A percentile compares a stretch with the other conserved stretches of the same genome.
Evolutionary conservation across 2,888 invertebrate species (phyloP).

Genomic region (Masnerella sp.): DNA sequence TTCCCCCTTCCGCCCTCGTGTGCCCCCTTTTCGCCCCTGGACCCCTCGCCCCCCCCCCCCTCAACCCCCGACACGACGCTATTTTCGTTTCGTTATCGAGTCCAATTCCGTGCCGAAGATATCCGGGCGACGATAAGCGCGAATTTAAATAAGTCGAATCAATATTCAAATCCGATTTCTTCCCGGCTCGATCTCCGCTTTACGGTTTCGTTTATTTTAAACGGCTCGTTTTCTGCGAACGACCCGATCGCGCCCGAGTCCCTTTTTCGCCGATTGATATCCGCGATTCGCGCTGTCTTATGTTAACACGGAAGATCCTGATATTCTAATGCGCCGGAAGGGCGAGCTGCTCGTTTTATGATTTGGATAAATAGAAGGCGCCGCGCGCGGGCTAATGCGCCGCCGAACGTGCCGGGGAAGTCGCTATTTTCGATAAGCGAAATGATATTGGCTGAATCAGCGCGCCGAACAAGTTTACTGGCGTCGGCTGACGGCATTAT

Average conservation of each 20-base stretch:
- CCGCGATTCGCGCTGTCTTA: conserved; percentile 53
- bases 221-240: conserved; percentile 61
- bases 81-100: conserved; percentile 75
- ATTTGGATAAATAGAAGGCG: conserved; percentile 24
- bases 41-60: neutral
- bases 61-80: conserved; percentile 61
- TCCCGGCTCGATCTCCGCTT: conserved; percentile 58
- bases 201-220: conserved; percentile 63
- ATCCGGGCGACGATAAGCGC: conserved; percentile 70
- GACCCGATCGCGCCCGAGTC: conserved; percentile 57
- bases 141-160: conserved; percentile 78
- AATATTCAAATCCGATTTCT: conserved; percentile 75
- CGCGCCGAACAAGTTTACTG: too few relatives aligned
- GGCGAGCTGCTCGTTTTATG: conserved; percentile 28
- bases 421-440: conserved; percentile 5
- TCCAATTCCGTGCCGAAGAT: conserved; percentile 76
- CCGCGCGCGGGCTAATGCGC: conserved; percentile 12
- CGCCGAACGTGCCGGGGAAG: conserved; percentile 1
- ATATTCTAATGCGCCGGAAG: conserved; percentile 47
- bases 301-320: conserved; percentile 47
- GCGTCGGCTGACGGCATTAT: too few relatives aligned
- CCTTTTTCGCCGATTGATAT: conserved; percentile 60
- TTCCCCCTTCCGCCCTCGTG: neutral
- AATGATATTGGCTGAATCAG: too few relatives aligned
- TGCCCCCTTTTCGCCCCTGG: neutral